Evolutionary conservation across 2,113 vertebrate species (phyloP).

Genomic region (Meleagris gallopavo): DNA sequence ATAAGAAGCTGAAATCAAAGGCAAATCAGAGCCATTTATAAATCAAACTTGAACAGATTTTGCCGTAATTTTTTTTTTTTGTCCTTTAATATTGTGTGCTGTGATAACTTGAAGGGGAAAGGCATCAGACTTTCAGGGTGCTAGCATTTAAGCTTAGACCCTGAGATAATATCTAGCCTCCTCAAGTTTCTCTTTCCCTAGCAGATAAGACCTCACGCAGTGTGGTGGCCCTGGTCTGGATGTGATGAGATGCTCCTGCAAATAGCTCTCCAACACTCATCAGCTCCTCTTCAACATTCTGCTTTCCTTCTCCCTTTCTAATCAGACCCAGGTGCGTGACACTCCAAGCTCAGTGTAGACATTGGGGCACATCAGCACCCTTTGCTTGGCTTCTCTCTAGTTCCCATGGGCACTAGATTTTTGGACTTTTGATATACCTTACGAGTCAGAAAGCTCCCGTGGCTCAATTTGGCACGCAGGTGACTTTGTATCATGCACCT

Average conservation of each 20-base stretch:
- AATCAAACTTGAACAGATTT: not conserved
- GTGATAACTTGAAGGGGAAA: not conserved
- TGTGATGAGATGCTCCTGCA: not conserved
- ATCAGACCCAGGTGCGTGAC: not conserved
- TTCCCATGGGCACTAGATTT: not conserved
- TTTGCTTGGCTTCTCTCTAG: not conserved
- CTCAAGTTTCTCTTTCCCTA: not conserved
- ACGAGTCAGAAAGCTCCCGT: not conserved
- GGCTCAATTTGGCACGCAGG: not conserved
- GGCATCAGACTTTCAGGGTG: not conserved
- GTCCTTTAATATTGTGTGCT: not conserved
- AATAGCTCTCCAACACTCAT: not conserved
- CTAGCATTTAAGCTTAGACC: not conserved
- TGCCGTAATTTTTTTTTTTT: not conserved
- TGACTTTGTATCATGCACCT: accelerated
- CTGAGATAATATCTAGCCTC: not conserved
- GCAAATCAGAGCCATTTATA: not conserved
- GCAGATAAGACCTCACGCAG: not conserved
- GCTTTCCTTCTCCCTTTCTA: not conserved
- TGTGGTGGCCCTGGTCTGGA: accelerated
- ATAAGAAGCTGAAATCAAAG: not conserved
- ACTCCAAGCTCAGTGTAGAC: not conserved
- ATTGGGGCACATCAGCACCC: not conserved
- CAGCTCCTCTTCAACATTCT: not conserved
- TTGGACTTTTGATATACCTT: not conserved